Conservation (phyloP, 2,113 vertebrate species). For the Engraulis encrasicolus region DNA sequence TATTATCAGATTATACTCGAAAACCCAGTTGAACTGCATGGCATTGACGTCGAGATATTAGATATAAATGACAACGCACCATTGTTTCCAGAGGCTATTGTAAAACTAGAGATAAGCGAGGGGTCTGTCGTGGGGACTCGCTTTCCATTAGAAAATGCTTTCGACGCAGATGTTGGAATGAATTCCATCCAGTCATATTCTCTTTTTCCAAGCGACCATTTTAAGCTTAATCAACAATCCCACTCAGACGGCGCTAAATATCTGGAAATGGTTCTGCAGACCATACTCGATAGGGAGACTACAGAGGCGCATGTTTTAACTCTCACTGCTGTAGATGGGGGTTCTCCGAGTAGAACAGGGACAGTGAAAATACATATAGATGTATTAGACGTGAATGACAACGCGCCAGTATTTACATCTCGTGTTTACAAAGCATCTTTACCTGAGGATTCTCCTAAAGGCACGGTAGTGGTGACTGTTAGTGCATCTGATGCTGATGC, state of each 20-base stretch:
- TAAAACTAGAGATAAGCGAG: slow-evolving; percentile 71
- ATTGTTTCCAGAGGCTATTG: slow-evolving; percentile 58
- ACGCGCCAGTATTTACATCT: slow-evolving; percentile 57
- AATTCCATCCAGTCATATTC: slow-evolving; percentile 68
- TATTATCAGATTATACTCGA: slow-evolving; percentile 66
- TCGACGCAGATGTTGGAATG: slow-evolving; percentile 70
- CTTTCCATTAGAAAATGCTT: slow-evolving; percentile 64
- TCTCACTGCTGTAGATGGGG: slow-evolving; percentile 69
- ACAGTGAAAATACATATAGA: slow-evolving; percentile 64
- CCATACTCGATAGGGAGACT: slow-evolving; percentile 62
- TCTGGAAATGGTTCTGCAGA: slow-evolving; percentile 68
- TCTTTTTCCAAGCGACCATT: slow-evolving; percentile 64
- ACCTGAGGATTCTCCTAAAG: slow-evolving; percentile 54
- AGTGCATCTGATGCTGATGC: slow-evolving; percentile 76
- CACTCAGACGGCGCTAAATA: slow-evolving; percentile 57
- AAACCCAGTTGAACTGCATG: slow-evolving; percentile 58
- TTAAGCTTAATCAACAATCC: slow-evolving; percentile 61
- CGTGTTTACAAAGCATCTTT: slow-evolving; percentile 44
- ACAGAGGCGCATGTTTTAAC: slow-evolving; percentile 50
- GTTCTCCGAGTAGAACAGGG: slow-evolving; percentile 66
- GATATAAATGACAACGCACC: slow-evolving; percentile 66
- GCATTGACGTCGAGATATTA: slow-evolving; percentile 48
- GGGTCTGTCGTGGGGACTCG: slow-evolving; percentile 58
- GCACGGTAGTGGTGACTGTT: slow-evolving; percentile 67
- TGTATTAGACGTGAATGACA: slow-evolving; percentile 68